Evolutionary conservation across 1,140 invertebrate species (phyloP).

Genomic region (Drosophila nigromelanica): DNA sequence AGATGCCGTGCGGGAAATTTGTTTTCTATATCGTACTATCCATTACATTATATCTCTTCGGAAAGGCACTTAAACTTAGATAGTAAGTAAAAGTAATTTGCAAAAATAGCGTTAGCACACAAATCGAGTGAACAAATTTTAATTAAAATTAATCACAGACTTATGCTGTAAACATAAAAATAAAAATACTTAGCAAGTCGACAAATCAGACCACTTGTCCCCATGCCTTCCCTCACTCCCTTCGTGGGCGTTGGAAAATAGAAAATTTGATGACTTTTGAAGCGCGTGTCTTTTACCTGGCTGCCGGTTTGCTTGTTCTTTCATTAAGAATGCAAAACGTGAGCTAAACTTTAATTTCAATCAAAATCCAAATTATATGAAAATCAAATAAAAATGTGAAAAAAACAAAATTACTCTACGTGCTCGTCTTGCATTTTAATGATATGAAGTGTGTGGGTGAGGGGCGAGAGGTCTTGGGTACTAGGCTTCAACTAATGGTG

Average conservation of each 20-base stretch:
- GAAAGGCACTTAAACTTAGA: neutral
- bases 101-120: too few relatives aligned
- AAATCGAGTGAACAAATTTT: too few relatives aligned
- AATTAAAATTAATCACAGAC: neutral
- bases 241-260: slow-evolving; percentile 1
- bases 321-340: slow-evolving; percentile 66
- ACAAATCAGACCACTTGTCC: neutral
- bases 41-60: slow-evolving; percentile 31
- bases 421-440: slow-evolving; percentile 48
- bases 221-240: neutral
- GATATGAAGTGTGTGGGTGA: slow-evolving; percentile 6
- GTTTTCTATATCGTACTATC: slow-evolving; percentile 49
- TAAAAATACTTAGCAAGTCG: slow-evolving; percentile 35
- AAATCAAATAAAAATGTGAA: slow-evolving; percentile 71
- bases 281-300: slow-evolving; percentile 15
- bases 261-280: slow-evolving; percentile 12
- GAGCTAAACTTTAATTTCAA: slow-evolving; percentile 73
- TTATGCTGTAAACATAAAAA: slow-evolving; percentile 1
- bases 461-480: too few relatives aligned
- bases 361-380: slow-evolving; percentile 79
- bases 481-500: slow-evolving; percentile 33
- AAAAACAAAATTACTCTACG: slow-evolving; percentile 42
- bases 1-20: slow-evolving; percentile 20
- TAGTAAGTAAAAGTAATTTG: too few relatives aligned
- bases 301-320: slow-evolving; percentile 18